Percentiles rank a stretch among this genome's conserved stretches.
Conservation (phyloP, 2,888 invertebrate genomes). For the Polyploca ridens region DNA sequence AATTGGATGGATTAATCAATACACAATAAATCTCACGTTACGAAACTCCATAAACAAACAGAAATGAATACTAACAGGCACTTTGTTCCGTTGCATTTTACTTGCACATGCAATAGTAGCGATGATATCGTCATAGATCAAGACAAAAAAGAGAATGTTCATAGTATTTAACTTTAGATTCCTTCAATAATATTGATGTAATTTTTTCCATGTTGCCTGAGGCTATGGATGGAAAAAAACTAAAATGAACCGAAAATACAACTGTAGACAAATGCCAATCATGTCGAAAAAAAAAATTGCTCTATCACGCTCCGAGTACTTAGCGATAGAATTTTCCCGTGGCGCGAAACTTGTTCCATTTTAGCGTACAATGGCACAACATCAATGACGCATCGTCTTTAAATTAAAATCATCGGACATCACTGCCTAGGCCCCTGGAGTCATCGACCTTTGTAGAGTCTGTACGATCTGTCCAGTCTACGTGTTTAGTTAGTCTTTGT, state of each 20-base stretch:
- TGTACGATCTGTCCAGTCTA: constrained; percentile 15
- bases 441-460: not conserved
- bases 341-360: not conserved
- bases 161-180: not conserved
- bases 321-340: constrained; percentile 2
- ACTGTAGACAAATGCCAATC: not conserved
- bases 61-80: constrained; percentile 30
- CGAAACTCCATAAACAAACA: constrained; percentile 28
- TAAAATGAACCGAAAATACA: not conserved
- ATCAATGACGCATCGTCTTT: constrained; percentile 3
- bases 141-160: constrained; percentile 10
- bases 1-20: not conserved
- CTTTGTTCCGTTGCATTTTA: constrained; percentile 36
- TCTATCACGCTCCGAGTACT: constrained; percentile 1
- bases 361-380: not conserved
- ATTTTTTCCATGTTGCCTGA: not conserved
- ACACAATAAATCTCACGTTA: not conserved
- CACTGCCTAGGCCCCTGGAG: not conserved
- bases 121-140: constrained; percentile 25
- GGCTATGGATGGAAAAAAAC: not conserved
- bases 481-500: constrained; percentile 29
- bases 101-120: constrained; percentile 38
- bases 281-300: not conserved
- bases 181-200: not conserved
- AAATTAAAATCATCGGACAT: constrained; percentile 4